A percentile compares a stretch with the other conserved stretches of the same genome.
These are phyloP conservation scores for Sialia sialis DNA, from an alignment of 2,113 vertebrate species.

Conservation along the genomic window DNA sequence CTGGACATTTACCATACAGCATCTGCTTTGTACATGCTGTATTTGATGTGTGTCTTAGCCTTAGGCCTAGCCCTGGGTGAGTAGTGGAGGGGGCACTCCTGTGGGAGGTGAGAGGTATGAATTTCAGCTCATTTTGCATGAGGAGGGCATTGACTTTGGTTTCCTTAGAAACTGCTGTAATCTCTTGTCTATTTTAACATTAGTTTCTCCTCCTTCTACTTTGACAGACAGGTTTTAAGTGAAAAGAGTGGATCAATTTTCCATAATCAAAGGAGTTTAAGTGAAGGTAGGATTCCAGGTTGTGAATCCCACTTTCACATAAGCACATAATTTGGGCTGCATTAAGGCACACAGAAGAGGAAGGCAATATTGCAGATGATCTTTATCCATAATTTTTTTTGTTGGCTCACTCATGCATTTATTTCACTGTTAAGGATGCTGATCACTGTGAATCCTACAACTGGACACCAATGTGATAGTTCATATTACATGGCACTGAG, in stretches of 20 bases:
- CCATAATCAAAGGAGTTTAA: conserved; percentile 6
- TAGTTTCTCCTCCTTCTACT: not conserved
- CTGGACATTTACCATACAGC: not conserved
- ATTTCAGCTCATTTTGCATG: conserved; percentile 4
- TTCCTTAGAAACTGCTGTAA: conserved; percentile 49
- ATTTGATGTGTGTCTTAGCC: not conserved
- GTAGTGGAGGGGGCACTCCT: not conserved
- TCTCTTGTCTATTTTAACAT: conserved; percentile 16
- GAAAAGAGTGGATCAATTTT: conserved; percentile 14
- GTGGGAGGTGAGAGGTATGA: not conserved
- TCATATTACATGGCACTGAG: not conserved
- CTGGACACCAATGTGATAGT: not conserved
- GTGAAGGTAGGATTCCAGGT: not conserved
- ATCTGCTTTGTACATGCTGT: not conserved
- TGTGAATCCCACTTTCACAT: not conserved
- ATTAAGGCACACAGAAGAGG: not conserved
- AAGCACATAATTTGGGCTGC: not conserved
- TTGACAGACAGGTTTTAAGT: conserved; percentile 10
- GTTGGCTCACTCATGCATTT: not conserved
- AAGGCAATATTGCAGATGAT: not conserved
- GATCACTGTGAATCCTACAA: not conserved
- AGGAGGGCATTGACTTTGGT: not conserved
- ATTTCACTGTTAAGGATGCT: not conserved
- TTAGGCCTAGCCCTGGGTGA: not conserved
- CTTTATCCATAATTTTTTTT: not conserved